Evolutionary conservation across 2,113 vertebrate species (phyloP).

Genomic region (Acanthisitta chloris): DNA sequence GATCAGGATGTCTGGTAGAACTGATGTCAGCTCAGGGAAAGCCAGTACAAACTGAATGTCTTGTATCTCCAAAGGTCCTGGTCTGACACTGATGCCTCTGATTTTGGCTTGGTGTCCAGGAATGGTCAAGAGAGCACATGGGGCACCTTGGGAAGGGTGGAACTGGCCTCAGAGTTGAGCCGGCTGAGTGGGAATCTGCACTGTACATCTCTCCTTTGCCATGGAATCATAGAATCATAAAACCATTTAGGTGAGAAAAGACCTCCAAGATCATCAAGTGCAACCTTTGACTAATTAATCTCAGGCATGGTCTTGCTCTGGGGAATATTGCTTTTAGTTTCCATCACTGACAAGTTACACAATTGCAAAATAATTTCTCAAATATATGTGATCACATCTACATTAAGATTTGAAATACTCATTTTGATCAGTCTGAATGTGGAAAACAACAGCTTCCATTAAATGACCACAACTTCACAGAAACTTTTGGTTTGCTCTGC

Average conservation of each 20-base stretch:
- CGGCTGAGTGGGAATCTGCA: neutral
- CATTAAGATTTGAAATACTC: neutral
- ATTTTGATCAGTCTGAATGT: neutral
- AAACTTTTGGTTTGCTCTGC: neutral
- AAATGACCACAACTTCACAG: neutral
- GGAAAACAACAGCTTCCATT: neutral
- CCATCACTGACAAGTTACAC: neutral
- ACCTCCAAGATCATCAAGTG: neutral
- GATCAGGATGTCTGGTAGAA: neutral
- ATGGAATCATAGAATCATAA: neutral
- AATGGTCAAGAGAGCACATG: accelerated
- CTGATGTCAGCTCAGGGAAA: neutral
- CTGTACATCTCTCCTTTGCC: neutral
- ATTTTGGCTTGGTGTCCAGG: neutral
- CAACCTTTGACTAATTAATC: neutral
- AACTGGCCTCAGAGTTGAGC: neutral
- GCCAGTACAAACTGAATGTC: neutral
- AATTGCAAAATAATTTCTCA: neutral
- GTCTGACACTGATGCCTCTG: neutral
- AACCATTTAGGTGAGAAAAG: neutral
- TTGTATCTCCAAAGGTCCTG: neutral
- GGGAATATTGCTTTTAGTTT: neutral
- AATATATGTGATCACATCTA: accelerated
- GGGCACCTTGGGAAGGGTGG: neutral
- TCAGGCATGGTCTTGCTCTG: neutral